phyloP scores from a whole-genome alignment of 2,113 vertebrate genomes.

The Condylura cristata region DNA sequence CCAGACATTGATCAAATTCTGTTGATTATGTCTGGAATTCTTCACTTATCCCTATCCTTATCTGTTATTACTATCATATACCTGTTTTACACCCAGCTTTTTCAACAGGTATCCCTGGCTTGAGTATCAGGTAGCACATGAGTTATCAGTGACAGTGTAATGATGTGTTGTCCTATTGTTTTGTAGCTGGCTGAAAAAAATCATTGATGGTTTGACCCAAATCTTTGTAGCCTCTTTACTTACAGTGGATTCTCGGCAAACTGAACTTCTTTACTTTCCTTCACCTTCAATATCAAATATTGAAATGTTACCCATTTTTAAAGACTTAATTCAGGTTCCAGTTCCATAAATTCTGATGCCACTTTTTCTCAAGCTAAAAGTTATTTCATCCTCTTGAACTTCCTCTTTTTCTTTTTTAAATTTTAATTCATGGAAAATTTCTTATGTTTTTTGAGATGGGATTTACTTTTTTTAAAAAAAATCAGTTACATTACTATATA shows the following conservation, averaged over 20 bases:
- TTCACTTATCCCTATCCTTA: neutral
- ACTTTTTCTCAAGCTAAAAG: neutral
- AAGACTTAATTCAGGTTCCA: slow-evolving; percentile 11
- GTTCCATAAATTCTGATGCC: neutral
- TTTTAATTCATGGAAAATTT: too few species aligned
- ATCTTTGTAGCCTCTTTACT: neutral
- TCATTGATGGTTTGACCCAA: neutral
- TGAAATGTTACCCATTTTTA: slow-evolving; percentile 31
- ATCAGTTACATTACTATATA: too few species aligned
- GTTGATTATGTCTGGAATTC: slow-evolving; percentile 15
- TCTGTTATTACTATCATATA: neutral
- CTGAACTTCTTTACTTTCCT: neutral
- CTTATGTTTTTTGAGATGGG: too few species aligned
- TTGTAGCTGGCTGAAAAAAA: neutral
- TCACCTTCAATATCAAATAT: neutral
- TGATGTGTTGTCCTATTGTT: neutral
- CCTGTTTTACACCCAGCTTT: neutral
- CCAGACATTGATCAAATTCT: neutral
- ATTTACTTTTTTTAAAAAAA: too few species aligned
- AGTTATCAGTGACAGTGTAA: neutral
- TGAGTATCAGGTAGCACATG: neutral
- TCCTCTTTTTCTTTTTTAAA: too few species aligned
- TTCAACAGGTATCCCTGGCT: neutral
- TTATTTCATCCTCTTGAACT: neutral
- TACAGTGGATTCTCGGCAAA: neutral